Evolutionary conservation across 2,113 vertebrate species (phyloP).

Genomic region (Anser cygnoides): DNA sequence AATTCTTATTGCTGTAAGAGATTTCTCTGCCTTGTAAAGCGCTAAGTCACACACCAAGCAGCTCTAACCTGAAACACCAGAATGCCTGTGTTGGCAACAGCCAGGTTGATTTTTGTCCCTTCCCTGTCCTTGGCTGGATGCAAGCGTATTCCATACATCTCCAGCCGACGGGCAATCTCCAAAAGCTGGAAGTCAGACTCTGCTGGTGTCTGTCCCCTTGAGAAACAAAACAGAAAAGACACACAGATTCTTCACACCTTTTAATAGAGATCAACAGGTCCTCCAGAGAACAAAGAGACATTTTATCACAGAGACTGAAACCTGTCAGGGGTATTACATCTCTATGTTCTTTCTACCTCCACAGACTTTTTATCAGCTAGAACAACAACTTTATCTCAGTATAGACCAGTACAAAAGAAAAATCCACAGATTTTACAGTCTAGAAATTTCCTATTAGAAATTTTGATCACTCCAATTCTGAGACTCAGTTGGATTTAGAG

Average conservation of each 20-base stretch:
- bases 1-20: background rate
- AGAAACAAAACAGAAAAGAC: conserved; percentile 52
- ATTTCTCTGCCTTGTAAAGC: background rate
- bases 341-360: background rate
- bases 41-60: background rate
- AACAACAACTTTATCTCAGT: conserved; percentile 10
- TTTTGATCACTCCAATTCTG: background rate
- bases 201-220: conserved; percentile 94
- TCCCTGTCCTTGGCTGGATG: conserved; percentile 96
- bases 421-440: background rate
- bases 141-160: conserved; percentile 94
- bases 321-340: background rate
- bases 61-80: conserved; percentile 93
- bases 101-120: conserved; percentile 91
- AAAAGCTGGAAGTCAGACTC: conserved; percentile 95
- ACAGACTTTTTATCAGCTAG: background rate
- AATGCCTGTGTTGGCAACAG: conserved; percentile 93
- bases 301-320: conserved; percentile 51
- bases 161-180: conserved; percentile 92
- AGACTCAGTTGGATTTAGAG: background rate
- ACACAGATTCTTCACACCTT: conserved; percentile 49
- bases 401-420: background rate
- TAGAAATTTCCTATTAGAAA: background rate
- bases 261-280: conserved; percentile 50
- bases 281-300: conserved; percentile 47